Conservation (phyloP, 2,888 invertebrate species). For the Papilio elwesi region DNA sequence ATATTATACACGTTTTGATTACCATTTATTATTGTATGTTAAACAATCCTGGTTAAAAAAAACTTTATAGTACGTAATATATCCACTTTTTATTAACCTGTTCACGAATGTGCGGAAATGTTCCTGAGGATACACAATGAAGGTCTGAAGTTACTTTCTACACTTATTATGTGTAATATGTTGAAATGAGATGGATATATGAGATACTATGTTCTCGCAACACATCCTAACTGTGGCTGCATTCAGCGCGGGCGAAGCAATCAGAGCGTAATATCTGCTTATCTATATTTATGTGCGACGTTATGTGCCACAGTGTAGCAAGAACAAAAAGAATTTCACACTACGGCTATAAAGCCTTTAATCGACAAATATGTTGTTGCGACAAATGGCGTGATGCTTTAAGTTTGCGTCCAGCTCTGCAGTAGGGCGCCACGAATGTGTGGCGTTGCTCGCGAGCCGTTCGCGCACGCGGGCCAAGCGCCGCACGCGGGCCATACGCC, state of each 20-base stretch:
- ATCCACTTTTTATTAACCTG: background rate
- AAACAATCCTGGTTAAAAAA: too few species aligned
- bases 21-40: background rate
- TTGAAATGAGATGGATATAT: background rate
- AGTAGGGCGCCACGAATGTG: too few species aligned
- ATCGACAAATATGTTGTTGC: too few species aligned
- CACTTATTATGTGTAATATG: background rate
- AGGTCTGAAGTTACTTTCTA: background rate
- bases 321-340: background rate
- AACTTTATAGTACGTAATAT: too few species aligned
- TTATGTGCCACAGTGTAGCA: slow-evolving; percentile 25
- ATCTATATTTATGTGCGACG: slow-evolving; percentile 32
- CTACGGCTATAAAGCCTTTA: background rate
- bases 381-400: too few species aligned
- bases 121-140: background rate
- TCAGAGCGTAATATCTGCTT: slow-evolving; percentile 38
- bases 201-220: slow-evolving; percentile 18
- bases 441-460: too few species aligned
- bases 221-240: slow-evolving; percentile 31
- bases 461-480: too few species aligned
- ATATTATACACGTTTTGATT: background rate
- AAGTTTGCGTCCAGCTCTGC: too few species aligned
- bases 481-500: too few species aligned
- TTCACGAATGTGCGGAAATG: background rate
- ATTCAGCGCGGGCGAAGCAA: slow-evolving; percentile 29